Conservation (phyloP, 2,797 vertebrate genomes). For the Neosilurus hyrtlii region DNA sequence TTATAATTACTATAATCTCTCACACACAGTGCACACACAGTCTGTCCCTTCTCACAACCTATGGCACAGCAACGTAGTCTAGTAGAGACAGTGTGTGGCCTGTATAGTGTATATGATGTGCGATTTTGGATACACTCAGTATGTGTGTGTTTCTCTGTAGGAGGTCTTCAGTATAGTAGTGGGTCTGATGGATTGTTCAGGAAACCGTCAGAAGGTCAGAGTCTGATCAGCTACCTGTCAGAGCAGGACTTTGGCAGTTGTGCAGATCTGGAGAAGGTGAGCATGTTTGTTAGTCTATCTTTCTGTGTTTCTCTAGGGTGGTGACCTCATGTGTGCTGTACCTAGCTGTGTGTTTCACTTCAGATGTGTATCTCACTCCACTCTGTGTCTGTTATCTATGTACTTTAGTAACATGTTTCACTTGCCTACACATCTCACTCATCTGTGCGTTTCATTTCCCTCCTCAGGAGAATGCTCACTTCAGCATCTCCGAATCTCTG, state of each 20-base stretch:
- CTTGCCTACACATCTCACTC: background rate
- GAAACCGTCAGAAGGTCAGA: constrained; percentile 92
- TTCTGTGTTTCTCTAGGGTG: background rate
- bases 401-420: background rate
- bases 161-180: constrained; percentile 73
- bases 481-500: constrained; percentile 96
- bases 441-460: background rate
- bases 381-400: background rate
- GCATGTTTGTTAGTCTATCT: background rate
- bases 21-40: background rate
- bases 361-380: no score
- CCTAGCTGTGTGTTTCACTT: no score
- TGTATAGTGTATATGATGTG: background rate
- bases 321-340: background rate
- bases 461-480: constrained; percentile 93
- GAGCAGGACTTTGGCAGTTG: constrained; percentile 99
- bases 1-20: background rate
- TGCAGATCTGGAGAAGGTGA: constrained; percentile 96
- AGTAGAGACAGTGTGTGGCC: background rate
- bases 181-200: constrained; percentile 90
- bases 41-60: background rate
- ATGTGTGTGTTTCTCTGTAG: constrained; percentile 63
- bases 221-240: constrained; percentile 96
- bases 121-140: background rate
- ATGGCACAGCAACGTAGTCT: background rate